Percentiles rank a stretch among this genome's conserved stretches.
Conservation (phyloP, 92 coral and sea anemone genomes). For the Ricordea florida region DNA sequence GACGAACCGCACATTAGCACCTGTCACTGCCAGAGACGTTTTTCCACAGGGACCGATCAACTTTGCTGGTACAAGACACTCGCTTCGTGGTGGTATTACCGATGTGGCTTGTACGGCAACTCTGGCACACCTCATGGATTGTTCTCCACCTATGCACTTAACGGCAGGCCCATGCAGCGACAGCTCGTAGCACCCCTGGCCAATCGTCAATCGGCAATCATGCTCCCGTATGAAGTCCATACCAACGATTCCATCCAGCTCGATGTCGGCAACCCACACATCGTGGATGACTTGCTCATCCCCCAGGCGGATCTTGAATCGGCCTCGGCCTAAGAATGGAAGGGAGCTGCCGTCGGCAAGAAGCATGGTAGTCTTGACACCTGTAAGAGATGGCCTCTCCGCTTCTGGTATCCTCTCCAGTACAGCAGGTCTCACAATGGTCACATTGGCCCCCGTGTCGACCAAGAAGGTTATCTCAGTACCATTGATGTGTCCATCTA, state of each 20-base stretch:
- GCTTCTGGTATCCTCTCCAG: not conserved
- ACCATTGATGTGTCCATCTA: conserved; percentile 1
- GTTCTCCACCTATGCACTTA: not conserved
- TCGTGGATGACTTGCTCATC: not conserved
- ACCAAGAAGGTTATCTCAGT: conserved; percentile 15
- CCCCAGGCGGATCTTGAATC: not conserved
- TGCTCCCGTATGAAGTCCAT: not conserved
- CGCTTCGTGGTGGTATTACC: not conserved
- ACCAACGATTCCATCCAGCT: not conserved
- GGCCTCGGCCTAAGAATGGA: not conserved
- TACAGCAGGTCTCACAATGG: not conserved
- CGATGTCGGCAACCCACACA: not conserved
- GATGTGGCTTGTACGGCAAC: not conserved
- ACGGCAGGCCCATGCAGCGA: not conserved
- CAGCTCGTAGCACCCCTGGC: not conserved
- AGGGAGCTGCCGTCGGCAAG: not conserved
- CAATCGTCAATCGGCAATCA: not conserved
- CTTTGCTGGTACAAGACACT: not conserved
- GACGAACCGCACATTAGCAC: not conserved
- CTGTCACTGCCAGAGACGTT: not conserved
- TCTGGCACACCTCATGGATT: not conserved
- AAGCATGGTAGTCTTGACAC: not conserved
- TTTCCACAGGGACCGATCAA: not conserved
- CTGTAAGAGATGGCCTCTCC: not conserved
- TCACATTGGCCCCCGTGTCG: conserved; percentile 38